Percentiles rank a stretch among this genome's conserved stretches.
Conservation (phyloP, 53 echinoderm and acorn worm species). For the Antedon mediterranea region DNA sequence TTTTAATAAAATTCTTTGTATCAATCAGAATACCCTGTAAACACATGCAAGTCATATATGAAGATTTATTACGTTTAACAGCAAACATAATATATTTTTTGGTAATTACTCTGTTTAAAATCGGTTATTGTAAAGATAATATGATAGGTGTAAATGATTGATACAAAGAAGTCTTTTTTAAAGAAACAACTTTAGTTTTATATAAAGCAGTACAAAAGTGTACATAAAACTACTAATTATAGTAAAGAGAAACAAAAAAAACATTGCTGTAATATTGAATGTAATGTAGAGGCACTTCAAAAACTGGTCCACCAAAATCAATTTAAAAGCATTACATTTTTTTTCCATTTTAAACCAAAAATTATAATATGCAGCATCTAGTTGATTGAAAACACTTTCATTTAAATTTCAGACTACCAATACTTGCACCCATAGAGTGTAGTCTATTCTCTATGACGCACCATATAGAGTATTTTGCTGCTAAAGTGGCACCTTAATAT, state of each 20-base stretch:
- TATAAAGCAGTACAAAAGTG: not conserved
- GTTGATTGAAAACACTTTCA: not conserved
- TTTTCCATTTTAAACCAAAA: not conserved
- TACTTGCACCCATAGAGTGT: too few relatives aligned
- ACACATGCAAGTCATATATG: not conserved
- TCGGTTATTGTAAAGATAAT: not conserved
- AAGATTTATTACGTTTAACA: not conserved
- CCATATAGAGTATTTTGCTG: too few relatives aligned
- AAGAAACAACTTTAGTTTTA: too few relatives aligned
- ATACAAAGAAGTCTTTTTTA: not conserved
- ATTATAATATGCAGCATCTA: not conserved
- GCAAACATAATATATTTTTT: too few relatives aligned
- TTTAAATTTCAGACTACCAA: not conserved
- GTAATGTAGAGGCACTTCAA: not conserved
- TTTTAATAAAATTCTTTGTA: not conserved
- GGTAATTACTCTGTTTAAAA: not conserved
- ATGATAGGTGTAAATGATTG: not conserved
- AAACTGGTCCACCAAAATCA: not conserved
- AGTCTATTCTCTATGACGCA: too few relatives aligned
- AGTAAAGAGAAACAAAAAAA: not conserved
- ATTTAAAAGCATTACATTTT: not conserved
- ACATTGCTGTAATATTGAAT: not conserved
- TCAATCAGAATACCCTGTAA: not conserved
- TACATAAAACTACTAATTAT: not conserved
- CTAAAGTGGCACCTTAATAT: too few relatives aligned